Evolutionary conservation across 2,797 vertebrate species (phyloP), one percentile per base, ranked within the genome.

Genomic region (Molossus alvarezi): DNA sequence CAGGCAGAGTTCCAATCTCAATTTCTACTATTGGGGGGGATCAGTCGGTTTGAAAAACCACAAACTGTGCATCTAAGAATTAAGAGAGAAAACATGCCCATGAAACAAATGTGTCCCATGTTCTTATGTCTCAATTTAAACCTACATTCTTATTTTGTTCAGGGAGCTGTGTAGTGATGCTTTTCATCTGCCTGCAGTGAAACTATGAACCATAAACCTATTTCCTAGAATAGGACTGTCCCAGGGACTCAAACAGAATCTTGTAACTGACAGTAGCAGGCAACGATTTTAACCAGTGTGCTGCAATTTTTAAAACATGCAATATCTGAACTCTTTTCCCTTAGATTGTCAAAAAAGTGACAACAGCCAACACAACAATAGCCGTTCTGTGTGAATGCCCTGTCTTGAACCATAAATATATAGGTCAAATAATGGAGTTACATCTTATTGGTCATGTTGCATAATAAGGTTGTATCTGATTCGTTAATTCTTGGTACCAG

Each of bases 101-200:
- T 14, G 88, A 81, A 84, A 96, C 67, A 94, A 67, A 45, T 2
- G 4, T 20, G n/a, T 60, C 20, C 51, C 11, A 25, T 14, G 23
- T 84, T 89, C 87, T 71, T 57, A 88, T 0, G 6, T 79, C 51
- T 57, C 65, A 64, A 13, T n/a, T 82, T 87, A 90, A 93, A 45
- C 57, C 53, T 48, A n/a, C 21, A 57, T 60, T 90, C 65, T 81
- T 60, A 57, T 69, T 15, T 21, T 71, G 83, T 55, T 4, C 45
- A 93, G 77, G 72, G 72, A 88, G 73, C 81, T 25, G 45, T 25
- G 45, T 29, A 64, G 45, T 9, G 17, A 69, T 64, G 91, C 48
- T 72, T 84, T 77, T 72, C 92, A 83, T 92, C 77, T 90, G 51
- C 69, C 90, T 89, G 41, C 62, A 77, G 81, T 48, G 64, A 81